These are phyloP conservation scores for Platichthys stellatus DNA, from an alignment of 2,113 vertebrate species.

Conservation along the genomic window DNA sequence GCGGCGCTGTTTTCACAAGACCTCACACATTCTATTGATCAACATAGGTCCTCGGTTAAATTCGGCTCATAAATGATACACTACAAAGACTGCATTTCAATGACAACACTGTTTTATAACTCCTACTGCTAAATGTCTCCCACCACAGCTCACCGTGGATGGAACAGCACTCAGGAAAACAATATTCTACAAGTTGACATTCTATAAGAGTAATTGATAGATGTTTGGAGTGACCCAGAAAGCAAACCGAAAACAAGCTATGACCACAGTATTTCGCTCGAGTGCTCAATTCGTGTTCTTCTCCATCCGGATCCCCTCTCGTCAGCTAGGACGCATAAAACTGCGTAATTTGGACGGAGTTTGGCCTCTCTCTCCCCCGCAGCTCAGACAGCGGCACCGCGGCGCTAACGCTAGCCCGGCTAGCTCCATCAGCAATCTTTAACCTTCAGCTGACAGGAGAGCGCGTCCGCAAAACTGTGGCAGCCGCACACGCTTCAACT, in stretches of 20 bases:
- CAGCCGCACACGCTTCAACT: conserved; percentile 53
- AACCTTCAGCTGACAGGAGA: conserved; percentile 76
- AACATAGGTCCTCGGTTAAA: not conserved
- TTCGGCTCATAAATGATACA: conserved; percentile 15
- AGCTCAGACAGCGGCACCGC: not conserved
- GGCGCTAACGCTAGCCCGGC: conserved; percentile 68
- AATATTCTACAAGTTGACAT: conserved; percentile 51
- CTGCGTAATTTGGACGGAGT: conserved; percentile 51
- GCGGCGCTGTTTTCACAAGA: not conserved
- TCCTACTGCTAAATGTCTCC: conserved; percentile 8
- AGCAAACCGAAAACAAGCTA: not conserved
- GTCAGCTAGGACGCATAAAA: conserved; percentile 3
- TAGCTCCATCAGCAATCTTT: conserved; percentile 75
- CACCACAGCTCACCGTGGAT: not conserved
- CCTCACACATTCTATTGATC: not conserved
- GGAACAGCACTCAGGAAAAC: not conserved
- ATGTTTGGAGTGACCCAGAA: not conserved
- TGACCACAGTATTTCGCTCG: not conserved
- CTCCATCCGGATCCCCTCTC: not conserved
- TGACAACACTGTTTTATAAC: conserved; percentile 32
- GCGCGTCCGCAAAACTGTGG: conserved; percentile 48
- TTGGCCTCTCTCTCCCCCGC: conserved; percentile 55
- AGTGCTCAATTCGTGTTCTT: not conserved
- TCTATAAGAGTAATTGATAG: not conserved
- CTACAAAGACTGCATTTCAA: not conserved